These are phyloP conservation scores for Podilymbus podiceps DNA, from an alignment of 2,113 vertebrate species.

Conservation along the genomic window DNA sequence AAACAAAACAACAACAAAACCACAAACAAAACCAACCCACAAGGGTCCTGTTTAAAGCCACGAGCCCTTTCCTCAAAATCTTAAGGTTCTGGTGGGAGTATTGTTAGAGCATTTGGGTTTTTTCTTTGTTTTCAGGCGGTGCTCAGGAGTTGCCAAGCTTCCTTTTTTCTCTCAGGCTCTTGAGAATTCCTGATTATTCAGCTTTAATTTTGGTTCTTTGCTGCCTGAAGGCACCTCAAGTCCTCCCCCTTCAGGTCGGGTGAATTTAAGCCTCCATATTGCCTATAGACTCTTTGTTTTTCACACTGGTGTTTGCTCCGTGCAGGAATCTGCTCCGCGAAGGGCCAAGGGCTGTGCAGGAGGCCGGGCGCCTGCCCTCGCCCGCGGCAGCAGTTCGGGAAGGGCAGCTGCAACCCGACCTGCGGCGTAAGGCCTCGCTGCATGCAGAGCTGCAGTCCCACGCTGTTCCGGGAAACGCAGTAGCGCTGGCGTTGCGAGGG, in stretches of 20 bases:
- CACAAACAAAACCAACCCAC: background rate
- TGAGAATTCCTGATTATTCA: background rate
- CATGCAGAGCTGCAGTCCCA: background rate
- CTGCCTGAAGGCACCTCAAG: background rate
- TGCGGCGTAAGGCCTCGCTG: rapidly evolving
- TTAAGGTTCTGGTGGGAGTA: background rate
- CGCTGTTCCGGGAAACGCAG: background rate
- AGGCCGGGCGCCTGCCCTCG: rapidly evolving
- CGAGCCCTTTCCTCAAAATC: background rate
- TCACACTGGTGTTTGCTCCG: background rate
- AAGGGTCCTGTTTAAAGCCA: background rate
- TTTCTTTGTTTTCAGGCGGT: background rate
- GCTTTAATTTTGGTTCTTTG: background rate
- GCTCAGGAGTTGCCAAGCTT: background rate
- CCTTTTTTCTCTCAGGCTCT: background rate
- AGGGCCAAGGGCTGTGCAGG: background rate
- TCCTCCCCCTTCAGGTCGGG: background rate
- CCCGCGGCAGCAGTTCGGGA: rapidly evolving
- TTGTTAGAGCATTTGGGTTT: background rate
- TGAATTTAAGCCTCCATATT: background rate
- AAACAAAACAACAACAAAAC: background rate
- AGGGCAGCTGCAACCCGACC: rapidly evolving
- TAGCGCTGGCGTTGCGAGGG: rapidly evolving
- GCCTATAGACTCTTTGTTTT: background rate
- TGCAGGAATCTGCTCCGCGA: background rate